phyloP scores from a whole-genome alignment of 1,140 invertebrate genomes.

The Papilio aristodemus region DNA sequence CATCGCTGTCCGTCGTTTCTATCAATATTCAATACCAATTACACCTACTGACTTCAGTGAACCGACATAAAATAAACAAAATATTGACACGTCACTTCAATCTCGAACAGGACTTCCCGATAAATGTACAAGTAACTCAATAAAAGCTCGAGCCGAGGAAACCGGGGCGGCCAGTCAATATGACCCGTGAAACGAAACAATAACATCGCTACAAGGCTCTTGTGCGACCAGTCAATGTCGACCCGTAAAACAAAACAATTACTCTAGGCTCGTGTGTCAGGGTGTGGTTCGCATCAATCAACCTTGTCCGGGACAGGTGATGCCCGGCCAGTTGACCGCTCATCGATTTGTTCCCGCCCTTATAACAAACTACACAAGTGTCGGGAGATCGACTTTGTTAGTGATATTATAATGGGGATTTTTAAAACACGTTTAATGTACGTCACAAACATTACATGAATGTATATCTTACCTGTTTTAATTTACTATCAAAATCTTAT shows the following conservation, averaged over 20 bases:
- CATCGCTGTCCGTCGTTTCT: too few relatives aligned
- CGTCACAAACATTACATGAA: too few relatives aligned
- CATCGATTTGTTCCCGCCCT: conserved; percentile 16
- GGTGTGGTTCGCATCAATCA: conserved; percentile 17
- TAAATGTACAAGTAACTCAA: conserved; percentile 5
- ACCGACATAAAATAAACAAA: not conserved
- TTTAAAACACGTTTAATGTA: too few relatives aligned
- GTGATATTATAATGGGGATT: too few relatives aligned
- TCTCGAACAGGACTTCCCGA: not conserved
- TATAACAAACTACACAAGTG: not conserved
- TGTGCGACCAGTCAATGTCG: not conserved
- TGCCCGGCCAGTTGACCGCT: conserved; percentile 2
- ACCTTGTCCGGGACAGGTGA: conserved; percentile 4
- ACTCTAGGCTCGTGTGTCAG: conserved; percentile 13
- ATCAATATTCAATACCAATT: too few relatives aligned
- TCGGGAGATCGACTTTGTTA: not conserved
- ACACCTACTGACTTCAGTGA: too few relatives aligned
- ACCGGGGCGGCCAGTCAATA: not conserved
- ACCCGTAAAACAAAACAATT: conserved; percentile 15
- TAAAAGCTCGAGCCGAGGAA: not conserved
- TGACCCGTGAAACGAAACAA: conserved; percentile 8
- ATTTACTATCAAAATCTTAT: too few relatives aligned
- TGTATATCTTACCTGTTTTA: too few relatives aligned
- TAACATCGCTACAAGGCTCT: not conserved
- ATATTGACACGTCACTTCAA: conserved; percentile 13